These are phyloP conservation scores for Cyprinodon diabolis DNA, from an alignment of 2,797 vertebrate genomes.

Conservation along the genomic window DNA sequence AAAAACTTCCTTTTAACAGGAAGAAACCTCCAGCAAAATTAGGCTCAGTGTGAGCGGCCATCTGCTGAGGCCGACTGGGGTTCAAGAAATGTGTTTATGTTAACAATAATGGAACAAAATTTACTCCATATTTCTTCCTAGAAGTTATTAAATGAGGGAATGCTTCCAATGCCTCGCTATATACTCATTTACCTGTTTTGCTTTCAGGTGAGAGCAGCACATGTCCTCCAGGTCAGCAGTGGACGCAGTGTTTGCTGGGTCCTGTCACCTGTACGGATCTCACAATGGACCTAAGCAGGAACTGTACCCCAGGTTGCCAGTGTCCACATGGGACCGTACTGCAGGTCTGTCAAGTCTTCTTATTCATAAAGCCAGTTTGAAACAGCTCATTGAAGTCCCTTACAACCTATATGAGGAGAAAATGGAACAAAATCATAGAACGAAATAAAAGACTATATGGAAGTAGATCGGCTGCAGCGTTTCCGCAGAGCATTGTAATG, in stretches of 20 bases:
- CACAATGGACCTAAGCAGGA: conserved; percentile 48
- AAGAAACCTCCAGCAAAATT: too few relatives aligned
- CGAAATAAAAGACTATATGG: not conserved
- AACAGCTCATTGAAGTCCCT: not conserved
- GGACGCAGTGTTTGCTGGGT: conserved; percentile 80
- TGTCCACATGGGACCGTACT: conserved; percentile 76
- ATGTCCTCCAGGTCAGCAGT: conserved; percentile 80
- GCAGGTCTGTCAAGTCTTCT: conserved; percentile 73
- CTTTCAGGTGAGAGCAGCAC: conserved; percentile 67
- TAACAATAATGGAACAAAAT: too few relatives aligned
- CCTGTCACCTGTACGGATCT: conserved; percentile 83
- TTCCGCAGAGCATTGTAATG: not conserved
- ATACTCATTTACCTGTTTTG: too few relatives aligned
- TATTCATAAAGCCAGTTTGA: not conserved
- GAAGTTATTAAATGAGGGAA: not conserved
- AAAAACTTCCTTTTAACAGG: too few relatives aligned
- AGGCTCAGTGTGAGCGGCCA: too few relatives aligned
- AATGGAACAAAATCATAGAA: not conserved
- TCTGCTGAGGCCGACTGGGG: too few relatives aligned
- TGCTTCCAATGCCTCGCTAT: too few relatives aligned
- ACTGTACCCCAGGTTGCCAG: conserved; percentile 84
- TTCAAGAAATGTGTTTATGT: too few relatives aligned
- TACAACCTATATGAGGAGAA: too few relatives aligned
- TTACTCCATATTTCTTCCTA: too few relatives aligned
- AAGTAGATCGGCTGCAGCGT: too few relatives aligned